Percentiles rank a stretch among this genome's conserved stretches.
These are phyloP conservation scores for Pterocles gutturalis DNA, from an alignment of 2,113 vertebrate species.

Conservation along the genomic window DNA sequence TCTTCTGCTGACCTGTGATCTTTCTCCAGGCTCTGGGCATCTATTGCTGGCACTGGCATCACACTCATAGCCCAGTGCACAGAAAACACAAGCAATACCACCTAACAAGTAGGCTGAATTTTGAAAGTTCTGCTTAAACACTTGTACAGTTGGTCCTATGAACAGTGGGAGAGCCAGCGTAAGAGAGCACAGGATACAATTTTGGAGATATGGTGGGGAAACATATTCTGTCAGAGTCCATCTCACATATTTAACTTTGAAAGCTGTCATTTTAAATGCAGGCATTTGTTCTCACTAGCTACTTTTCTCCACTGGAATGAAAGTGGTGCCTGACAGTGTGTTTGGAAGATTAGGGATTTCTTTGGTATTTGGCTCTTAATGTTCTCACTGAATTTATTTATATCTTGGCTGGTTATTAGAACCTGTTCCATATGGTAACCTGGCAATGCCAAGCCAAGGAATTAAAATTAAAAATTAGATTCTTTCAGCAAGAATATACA, in stretches of 20 bases:
- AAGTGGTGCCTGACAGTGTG: neutral
- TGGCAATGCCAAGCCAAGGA: slow-evolving; percentile 50
- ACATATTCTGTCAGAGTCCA: neutral
- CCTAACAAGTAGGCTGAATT: neutral
- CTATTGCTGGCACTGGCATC: too few species aligned
- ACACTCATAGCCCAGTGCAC: neutral
- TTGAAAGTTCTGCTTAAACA: neutral
- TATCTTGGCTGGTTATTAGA: slow-evolving; percentile 67
- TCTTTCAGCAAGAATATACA: slow-evolving; percentile 14
- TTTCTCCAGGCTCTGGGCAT: too few species aligned
- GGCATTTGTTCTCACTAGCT: neutral
- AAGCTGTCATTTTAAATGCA: slow-evolving; percentile 4
- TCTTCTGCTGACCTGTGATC: too few species aligned
- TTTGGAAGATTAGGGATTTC: slow-evolving; percentile 33
- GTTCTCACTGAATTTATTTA: slow-evolving; percentile 66
- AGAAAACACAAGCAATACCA: neutral
- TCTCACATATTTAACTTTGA: neutral
- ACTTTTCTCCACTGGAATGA: slow-evolving; percentile 21
- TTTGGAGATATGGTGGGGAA: accelerated
- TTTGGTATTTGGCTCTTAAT: slow-evolving; percentile 29
- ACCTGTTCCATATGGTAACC: slow-evolving; percentile 70
- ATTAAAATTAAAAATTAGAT: slow-evolving; percentile 44
- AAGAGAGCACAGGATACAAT: neutral
- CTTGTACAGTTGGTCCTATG: accelerated
- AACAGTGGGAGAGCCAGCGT: neutral